phyloP scores from a whole-genome alignment of 2,113 vertebrate genomes.

The Thermophis baileyi region DNA sequence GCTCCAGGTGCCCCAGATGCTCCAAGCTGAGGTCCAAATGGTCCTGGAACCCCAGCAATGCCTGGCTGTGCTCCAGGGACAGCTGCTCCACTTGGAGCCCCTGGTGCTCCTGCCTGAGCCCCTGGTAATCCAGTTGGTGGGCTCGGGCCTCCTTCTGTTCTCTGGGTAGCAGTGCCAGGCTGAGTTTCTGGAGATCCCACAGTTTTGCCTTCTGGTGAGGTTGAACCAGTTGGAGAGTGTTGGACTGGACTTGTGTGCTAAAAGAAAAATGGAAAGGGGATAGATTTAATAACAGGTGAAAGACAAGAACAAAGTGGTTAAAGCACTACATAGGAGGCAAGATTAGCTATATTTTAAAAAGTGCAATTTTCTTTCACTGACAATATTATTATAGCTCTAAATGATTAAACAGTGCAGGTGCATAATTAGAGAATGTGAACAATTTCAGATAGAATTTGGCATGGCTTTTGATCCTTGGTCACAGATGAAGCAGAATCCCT shows the following conservation, averaged over 20 bases:
- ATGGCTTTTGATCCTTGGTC: not conserved
- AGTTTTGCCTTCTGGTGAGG: not conserved
- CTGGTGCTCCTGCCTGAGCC: not conserved
- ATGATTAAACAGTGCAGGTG: not conserved
- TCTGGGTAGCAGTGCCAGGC: not conserved
- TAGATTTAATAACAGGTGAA: not conserved
- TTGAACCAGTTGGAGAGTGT: not conserved
- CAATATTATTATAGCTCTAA: not conserved
- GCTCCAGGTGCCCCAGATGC: too few relatives aligned
- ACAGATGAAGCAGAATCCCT: not conserved
- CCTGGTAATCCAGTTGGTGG: not conserved
- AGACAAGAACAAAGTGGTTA: not conserved
- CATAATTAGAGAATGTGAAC: not conserved
- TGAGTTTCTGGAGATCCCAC: fast-evolving
- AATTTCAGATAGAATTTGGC: not conserved
- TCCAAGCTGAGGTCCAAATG: not conserved
- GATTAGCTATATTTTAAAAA: not conserved
- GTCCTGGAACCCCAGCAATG: not conserved
- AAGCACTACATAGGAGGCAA: not conserved
- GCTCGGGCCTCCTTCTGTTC: fast-evolving
- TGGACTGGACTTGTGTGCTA: slow-evolving; percentile 13
- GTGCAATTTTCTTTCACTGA: not conserved
- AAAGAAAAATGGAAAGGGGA: not conserved
- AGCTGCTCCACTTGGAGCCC: not conserved
- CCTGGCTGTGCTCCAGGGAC: not conserved